Base-by-base conservation (phyloP, 2,113 vertebrate genomes). In the Hippocampus abdominalis region DNA sequence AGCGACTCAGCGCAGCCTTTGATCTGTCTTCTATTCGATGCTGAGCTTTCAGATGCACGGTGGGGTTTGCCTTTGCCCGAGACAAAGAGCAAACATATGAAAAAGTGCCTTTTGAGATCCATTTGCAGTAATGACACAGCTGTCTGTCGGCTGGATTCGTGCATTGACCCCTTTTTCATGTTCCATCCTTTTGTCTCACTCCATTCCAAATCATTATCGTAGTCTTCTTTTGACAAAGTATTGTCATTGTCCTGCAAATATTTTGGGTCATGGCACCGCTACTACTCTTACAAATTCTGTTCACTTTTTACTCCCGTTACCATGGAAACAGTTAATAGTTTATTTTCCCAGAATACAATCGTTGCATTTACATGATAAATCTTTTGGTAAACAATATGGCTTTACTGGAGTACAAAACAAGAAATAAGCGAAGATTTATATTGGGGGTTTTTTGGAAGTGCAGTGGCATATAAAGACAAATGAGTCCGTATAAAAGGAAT, bases 31-130 rank as follows among this genome's bases (percentile, higher is more conserved):
- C 76, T 78, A 77, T 70, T 40, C 77, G 78, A 86, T 82, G 83
- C 79, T 48, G 71, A 87, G 87, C 84, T 79, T 84, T 85, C 82
- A 89, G 87, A 91, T 90, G 81, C 88, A 87, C 84, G 82, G 80
- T 70, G 29, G 32, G 78, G 84, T 86, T 91, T 88, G 87, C 88
- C 86, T 88, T 83, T 60, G 71, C 69, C 77, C 21, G 48, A 84
- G 75, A 88, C 81, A 81, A 81, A 88, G 87, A 74, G 83, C 78
- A 82, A 85, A 86, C 79, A 87, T 25, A 57, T 36, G 75, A 64
- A 86, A 87, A 87, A 88, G 85, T 76, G 80, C 63, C 80, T 85
- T 83, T 83, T 70, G 69, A 80, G 63, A 79, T 83, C 83, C 81
- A 86, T 91, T 87, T 86, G 69, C 54, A 44, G 77, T 82, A 88